Evolutionary conservation across 2,113 vertebrate genomes (phyloP), one percentile per base, ranked within the genome.

Genomic region (Forbesichthys agassizii): DNA sequence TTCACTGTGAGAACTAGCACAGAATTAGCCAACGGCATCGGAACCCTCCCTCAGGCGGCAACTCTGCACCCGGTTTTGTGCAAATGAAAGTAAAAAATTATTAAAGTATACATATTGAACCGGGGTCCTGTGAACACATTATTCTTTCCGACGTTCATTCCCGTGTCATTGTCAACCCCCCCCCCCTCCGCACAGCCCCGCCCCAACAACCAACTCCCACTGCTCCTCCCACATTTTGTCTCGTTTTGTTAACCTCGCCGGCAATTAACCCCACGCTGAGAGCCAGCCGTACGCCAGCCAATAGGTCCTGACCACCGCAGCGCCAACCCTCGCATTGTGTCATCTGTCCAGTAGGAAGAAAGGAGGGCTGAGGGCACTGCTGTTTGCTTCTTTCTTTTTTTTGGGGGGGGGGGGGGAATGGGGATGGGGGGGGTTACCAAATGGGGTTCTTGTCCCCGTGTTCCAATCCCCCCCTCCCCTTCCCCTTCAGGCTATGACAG

Each of bases 161-260:
- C 36, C 27, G 3, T 33, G 27, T 7, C 53, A 33, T 33, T 33
- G 10, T 36, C 56, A 9, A 33, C 6, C 18, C 61, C 3, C 42
- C 7, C 11, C 42, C 62, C 9, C 53, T 33, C 33, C 6, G 20
- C 5, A 18, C 1, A 18, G n/a, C 9, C 13, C 47, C 12, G 11
- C 61, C 48, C 49, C 4, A 12, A 42, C 11, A 12, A 9, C 12
- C 52, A 46, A 62, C 60, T 68, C 51, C 42, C 84, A 84, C 80
- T 88, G 90, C 93, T 92, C 27, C 27, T 27, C 27, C 27, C 27
- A 27, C 27, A 27, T 92, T 91, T 87, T 91, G 88, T 86, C 83
- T 82, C 90, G 85, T 92, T 92, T 93, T 92, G 86, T 88, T 92
- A 92, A 92, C 91, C 91, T 82, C 74, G 48, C 86, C 88, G 53